Percentiles rank a stretch among this genome's conserved stretches.
Conservation (phyloP, 2,797 vertebrate species). For the Anguilla anguilla region DNA sequence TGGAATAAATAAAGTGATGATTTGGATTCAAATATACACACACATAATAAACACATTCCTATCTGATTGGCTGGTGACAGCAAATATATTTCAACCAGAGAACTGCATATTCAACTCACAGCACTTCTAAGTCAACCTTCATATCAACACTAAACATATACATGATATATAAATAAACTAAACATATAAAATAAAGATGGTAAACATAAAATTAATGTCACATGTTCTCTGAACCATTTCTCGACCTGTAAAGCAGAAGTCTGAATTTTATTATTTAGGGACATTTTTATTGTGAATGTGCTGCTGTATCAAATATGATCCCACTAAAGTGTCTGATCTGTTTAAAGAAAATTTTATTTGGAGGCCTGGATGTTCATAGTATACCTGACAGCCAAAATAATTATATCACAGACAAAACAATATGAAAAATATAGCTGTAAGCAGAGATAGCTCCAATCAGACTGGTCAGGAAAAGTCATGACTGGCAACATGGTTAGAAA, state of each 20-base stretch:
- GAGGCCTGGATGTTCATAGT: background rate
- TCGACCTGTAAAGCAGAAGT: background rate
- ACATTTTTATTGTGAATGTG: background rate
- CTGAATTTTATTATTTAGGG: background rate
- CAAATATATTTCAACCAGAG: background rate
- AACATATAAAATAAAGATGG: background rate
- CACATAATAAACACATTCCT: background rate
- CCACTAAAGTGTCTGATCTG: background rate
- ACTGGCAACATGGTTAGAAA: no score
- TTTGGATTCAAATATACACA: background rate
- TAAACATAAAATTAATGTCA: background rate
- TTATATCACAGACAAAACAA: background rate
- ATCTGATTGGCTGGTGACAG: background rate
- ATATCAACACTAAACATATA: background rate
- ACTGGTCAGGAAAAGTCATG: no score
- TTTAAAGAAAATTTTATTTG: background rate
- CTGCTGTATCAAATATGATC: background rate
- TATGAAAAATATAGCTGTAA: background rate
- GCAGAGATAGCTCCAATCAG: no score
- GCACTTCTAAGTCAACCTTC: background rate
- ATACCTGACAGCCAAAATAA: background rate
- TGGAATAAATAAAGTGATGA: background rate
- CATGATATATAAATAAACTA: background rate
- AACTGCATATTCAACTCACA: background rate
- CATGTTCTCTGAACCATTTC: background rate